A percentile compares a stretch with the other conserved stretches of the same genome.
Evolutionary conservation across 2,888 invertebrate species (phyloP).

Genomic region (Protophormia terraenovae): DNA sequence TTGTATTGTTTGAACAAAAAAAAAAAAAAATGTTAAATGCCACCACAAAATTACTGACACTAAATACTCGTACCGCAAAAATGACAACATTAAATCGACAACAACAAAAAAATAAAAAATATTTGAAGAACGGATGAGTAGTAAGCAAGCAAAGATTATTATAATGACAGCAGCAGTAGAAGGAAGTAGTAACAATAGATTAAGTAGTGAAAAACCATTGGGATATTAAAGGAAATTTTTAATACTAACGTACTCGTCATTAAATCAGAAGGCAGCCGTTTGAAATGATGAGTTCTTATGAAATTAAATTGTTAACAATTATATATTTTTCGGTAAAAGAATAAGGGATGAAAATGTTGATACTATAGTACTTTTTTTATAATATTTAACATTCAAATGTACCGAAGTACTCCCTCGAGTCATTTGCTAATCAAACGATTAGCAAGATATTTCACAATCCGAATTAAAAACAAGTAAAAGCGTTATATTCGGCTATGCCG

Average conservation of each 20-base stretch:
- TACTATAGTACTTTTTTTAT: too few species aligned
- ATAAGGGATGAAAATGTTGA: too few species aligned
- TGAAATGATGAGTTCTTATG: background rate
- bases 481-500: too few species aligned
- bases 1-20: background rate
- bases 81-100: background rate
- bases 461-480: too few species aligned
- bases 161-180: background rate
- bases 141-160: constrained; percentile 35
- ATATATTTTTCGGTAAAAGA: too few species aligned
- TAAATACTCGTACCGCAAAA: background rate
- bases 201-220: background rate
- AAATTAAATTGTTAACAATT: too few species aligned
- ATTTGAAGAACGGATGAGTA: background rate
- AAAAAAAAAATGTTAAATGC: constrained; percentile 21
- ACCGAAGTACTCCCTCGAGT: too few species aligned
- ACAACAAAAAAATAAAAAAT: background rate
- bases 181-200: background rate
- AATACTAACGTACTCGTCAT: background rate
- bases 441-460: too few species aligned
- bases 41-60: constrained; percentile 39
- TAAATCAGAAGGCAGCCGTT: background rate
- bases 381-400: too few species aligned
- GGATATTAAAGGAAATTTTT: background rate
- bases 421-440: too few species aligned